Conservation (phyloP, 2,888 invertebrate genomes). For the Chorisops tibialis region DNA sequence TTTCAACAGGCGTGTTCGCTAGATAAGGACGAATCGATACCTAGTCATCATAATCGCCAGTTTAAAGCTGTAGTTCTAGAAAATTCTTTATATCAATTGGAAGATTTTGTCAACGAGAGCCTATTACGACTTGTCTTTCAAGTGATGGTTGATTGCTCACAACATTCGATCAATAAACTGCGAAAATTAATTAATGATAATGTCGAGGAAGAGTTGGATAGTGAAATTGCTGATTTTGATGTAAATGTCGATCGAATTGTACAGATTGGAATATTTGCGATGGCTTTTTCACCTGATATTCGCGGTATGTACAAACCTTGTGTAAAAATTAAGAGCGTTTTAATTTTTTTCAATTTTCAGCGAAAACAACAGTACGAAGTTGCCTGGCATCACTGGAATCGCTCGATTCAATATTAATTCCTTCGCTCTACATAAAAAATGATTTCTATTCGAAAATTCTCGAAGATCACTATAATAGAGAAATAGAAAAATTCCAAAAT, state of each 20-base stretch:
- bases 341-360: slow-evolving; percentile 36
- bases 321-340: neutral
- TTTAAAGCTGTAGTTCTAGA: slow-evolving; percentile 45
- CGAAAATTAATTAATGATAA: slow-evolving; percentile 37
- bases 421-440: slow-evolving; percentile 43
- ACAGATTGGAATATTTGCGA: slow-evolving; percentile 49
- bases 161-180: slow-evolving; percentile 44
- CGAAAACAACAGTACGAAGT: slow-evolving; percentile 45
- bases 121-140: slow-evolving; percentile 45
- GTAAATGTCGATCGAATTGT: slow-evolving; percentile 48
- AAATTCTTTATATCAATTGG: slow-evolving; percentile 45
- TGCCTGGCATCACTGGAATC: slow-evolving; percentile 49
- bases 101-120: slow-evolving; percentile 47
- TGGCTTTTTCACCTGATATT: slow-evolving; percentile 43
- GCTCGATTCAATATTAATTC: slow-evolving; percentile 47
- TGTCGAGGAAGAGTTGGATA: slow-evolving; percentile 41
- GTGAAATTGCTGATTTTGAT: slow-evolving; percentile 49
- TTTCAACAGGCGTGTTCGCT: slow-evolving; percentile 42
- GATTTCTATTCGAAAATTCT: slow-evolving; percentile 42
- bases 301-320: slow-evolving; percentile 38
- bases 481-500: slow-evolving; percentile 42
- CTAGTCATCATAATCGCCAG: slow-evolving; percentile 41
- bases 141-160: slow-evolving; percentile 44
- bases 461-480: slow-evolving; percentile 49
- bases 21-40: slow-evolving; percentile 19